A percentile compares a stretch with the other conserved stretches of the same genome.
Evolutionary conservation across 2,113 vertebrate species (phyloP).

Genomic region (Dipodomys stephensi): DNA sequence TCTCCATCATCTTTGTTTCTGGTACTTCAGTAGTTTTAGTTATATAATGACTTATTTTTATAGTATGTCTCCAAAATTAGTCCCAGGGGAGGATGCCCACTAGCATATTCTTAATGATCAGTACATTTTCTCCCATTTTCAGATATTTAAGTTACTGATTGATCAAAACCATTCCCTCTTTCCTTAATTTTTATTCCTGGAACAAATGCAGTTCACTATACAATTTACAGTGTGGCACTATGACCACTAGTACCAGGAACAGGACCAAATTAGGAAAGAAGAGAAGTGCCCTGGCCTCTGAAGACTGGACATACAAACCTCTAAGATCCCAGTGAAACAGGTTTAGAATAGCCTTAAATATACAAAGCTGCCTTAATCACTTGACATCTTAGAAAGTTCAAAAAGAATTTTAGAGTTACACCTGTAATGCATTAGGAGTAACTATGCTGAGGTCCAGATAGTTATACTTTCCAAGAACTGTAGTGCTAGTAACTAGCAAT

Average conservation of each 20-base stretch:
- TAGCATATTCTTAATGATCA: background rate
- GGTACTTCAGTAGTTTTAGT: background rate
- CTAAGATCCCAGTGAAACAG: background rate
- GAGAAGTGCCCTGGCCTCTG: background rate
- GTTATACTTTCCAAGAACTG: background rate
- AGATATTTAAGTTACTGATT: conserved; percentile 17
- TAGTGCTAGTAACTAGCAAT: background rate
- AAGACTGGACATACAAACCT: background rate
- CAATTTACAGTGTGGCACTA: no score
- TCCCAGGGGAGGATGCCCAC: no score
- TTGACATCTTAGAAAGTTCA: background rate
- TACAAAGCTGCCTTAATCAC: background rate
- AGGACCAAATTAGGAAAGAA: background rate
- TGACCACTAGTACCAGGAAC: background rate
- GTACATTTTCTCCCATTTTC: background rate
- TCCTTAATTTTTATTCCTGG: no score
- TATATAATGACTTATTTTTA: background rate
- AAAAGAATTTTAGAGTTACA: background rate
- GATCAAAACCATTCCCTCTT: background rate
- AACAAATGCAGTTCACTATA: no score
- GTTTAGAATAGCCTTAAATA: background rate
- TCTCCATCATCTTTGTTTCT: background rate
- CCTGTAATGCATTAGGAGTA: background rate
- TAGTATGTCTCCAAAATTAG: no score
- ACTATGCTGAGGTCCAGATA: background rate